A percentile compares a stretch with the other conserved stretches of the same genome.
phyloP scores from a whole-genome alignment of 2,888 invertebrate species.

The Pyrocoelia pectoralis region DNA sequence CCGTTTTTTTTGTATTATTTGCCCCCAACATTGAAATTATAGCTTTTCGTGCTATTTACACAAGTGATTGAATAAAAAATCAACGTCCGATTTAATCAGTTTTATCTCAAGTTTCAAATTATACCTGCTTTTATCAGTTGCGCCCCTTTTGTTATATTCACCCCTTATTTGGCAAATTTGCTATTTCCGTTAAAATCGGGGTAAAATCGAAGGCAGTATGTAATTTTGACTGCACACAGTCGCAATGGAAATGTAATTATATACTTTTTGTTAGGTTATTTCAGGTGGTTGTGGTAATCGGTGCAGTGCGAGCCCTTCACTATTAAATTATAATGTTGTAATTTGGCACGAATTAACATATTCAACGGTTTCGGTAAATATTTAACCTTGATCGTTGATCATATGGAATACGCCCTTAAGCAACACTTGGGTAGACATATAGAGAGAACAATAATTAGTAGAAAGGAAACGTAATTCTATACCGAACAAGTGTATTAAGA shows the following conservation, averaged over 20 bases:
- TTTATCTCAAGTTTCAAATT: slow-evolving; percentile 34
- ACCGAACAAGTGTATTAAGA: slow-evolving; percentile 35
- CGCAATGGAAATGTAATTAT: slow-evolving; percentile 28
- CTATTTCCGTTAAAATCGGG: slow-evolving; percentile 33
- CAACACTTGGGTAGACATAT: slow-evolving; percentile 19
- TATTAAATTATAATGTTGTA: not conserved
- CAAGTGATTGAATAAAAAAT: slow-evolving; percentile 31
- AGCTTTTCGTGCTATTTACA: slow-evolving; percentile 19
- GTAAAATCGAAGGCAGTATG: slow-evolving; percentile 21
- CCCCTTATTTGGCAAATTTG: slow-evolving; percentile 33
- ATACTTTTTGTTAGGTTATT: slow-evolving; percentile 19
- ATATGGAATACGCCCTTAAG: slow-evolving; percentile 5
- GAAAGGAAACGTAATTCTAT: slow-evolving; percentile 36
- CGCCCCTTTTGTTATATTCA: slow-evolving; percentile 27
- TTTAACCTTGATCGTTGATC: slow-evolving; percentile 16
- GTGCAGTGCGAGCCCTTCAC: slow-evolving; percentile 16
- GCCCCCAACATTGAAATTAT: slow-evolving; percentile 25
- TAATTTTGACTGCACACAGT: slow-evolving; percentile 26
- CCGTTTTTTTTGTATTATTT: slow-evolving; percentile 14
- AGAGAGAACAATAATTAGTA: slow-evolving; percentile 29
- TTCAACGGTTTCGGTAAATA: slow-evolving; percentile 4
- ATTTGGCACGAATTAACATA: not conserved
- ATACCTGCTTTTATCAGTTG: slow-evolving; percentile 23
- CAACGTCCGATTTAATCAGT: slow-evolving; percentile 29
- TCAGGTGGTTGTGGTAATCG: slow-evolving; percentile 13